Base-by-base conservation (phyloP, 2,113 vertebrate genomes). In the Ceratotherium simum region DNA sequence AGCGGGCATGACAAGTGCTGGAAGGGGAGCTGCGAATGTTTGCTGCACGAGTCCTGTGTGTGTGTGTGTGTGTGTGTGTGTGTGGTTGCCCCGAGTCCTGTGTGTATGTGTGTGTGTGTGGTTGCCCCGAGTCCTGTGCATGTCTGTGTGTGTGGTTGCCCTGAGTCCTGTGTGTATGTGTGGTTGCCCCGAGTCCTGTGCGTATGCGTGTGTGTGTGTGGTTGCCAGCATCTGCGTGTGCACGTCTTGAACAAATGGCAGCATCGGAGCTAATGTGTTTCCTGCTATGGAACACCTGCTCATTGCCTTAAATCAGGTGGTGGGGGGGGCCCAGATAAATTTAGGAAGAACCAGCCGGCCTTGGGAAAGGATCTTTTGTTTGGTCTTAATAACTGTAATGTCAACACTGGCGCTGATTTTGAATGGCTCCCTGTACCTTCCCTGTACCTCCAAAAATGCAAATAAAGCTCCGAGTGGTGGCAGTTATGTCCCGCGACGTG, bases 231-330 rank as follows among this genome's bases (percentile, higher is more conserved):
- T 0, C 3, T 86, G 46, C 46, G 42, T 64, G 65, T 62, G 51
- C 88, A 25, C 0, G 7, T 82, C 84, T 92, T n/a, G 87, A 95
- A 93, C 81, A 93, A 39, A 91, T 25, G 3, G 56, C 31, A 0
- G 69, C 97, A 96, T 97, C 97, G 97, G 96, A 73, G 64, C 90
- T 90, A 82, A 95, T 96, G 92, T 1, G 21, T 79, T 72, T 85
- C 93, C 75, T 87, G 95, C 93, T 96, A 95, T 94, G 95, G 83
- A 97, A 97, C 98, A 97, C 97, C 97, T 98, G 97, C 17, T 97
- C 9, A 0, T 85, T n/a, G 95, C 95, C 93, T 94, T 86, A 81
- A 95, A 84, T 97, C 95, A 96, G 95, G 93, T 96, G 82, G 81
- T 17, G 9, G 36, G 86, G 3, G 39, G 39, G 64, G 75, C 80